Conservation (phyloP, 2,888 invertebrate genomes). For the Ormyrus rosae region DNA sequence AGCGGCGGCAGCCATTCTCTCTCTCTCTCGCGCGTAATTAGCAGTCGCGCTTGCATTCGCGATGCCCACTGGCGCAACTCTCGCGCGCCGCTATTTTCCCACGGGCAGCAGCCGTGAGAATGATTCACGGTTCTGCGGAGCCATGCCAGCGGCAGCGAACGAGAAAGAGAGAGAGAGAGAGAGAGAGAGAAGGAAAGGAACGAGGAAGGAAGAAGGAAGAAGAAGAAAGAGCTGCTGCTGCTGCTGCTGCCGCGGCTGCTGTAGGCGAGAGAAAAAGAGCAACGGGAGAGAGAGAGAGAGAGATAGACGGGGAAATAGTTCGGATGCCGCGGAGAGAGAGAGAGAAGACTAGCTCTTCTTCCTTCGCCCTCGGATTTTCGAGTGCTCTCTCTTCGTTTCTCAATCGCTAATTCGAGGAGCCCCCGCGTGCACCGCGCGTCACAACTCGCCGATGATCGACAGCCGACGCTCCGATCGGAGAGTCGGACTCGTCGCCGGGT, state of each 20-base stretch:
- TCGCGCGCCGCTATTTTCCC: conserved; percentile 69
- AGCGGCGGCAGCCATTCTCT: neutral
- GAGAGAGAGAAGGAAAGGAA: conserved; percentile 36
- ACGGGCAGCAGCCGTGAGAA: conserved; percentile 74
- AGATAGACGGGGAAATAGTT: conserved; percentile 39
- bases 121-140: conserved; percentile 68
- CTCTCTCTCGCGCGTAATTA: conserved; percentile 66
- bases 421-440: no score
- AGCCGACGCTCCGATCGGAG: no score
- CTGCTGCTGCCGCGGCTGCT: neutral
- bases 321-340: conserved; percentile 33
- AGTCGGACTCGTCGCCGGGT: no score
- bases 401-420: no score
- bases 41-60: conserved; percentile 69
- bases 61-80: conserved; percentile 71
- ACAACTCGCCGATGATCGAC: no score
- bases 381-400: no score
- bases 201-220: conserved; percentile 23
- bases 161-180: conserved; percentile 7
- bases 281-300: conserved; percentile 14
- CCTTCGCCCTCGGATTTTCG: no score
- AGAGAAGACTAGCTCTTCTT: neutral
- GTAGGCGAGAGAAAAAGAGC: conserved; percentile 47
- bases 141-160: conserved; percentile 7
- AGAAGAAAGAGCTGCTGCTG: conserved; percentile 30